Conservation (phyloP, 2,113 vertebrate species). For the Galeopterus variegatus region DNA sequence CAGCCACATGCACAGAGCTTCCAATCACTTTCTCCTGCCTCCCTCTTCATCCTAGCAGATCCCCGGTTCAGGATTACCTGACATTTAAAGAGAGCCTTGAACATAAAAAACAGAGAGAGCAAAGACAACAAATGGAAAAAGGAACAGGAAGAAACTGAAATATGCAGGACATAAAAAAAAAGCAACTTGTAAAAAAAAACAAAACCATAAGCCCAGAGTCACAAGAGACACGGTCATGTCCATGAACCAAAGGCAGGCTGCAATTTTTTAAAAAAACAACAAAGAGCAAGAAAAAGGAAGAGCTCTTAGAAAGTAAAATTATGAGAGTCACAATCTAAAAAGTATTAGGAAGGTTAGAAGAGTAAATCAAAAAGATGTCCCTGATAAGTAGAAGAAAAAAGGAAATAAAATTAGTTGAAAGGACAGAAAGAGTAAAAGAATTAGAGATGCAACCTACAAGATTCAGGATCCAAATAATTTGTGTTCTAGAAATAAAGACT, state of each 20-base stretch:
- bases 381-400: not conserved
- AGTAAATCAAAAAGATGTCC: not conserved
- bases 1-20: not conserved
- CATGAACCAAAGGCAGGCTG: not conserved
- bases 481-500: not conserved
- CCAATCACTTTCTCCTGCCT: not conserved
- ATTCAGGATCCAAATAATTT: not conserved
- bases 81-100: not conserved
- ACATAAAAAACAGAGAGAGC: not conserved
- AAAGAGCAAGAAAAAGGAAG: not conserved
- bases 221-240: not conserved
- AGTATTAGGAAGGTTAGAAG: not conserved
- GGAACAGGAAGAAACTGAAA: not conserved
- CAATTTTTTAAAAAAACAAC: not conserved
- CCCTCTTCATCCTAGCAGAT: not conserved
- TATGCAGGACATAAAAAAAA: not conserved
- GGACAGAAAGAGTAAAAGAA: not conserved
- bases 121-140: not conserved
- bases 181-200: not conserved
- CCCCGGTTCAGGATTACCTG: not conserved
- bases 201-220: not conserved
- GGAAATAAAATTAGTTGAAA: constrained; percentile 3
- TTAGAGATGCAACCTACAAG: not conserved
- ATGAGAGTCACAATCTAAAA: not conserved
- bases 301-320: not conserved